These are phyloP conservation scores for Nemapogon koenigi DNA, from an alignment of 2,888 invertebrate species.

Conservation along the genomic window DNA sequence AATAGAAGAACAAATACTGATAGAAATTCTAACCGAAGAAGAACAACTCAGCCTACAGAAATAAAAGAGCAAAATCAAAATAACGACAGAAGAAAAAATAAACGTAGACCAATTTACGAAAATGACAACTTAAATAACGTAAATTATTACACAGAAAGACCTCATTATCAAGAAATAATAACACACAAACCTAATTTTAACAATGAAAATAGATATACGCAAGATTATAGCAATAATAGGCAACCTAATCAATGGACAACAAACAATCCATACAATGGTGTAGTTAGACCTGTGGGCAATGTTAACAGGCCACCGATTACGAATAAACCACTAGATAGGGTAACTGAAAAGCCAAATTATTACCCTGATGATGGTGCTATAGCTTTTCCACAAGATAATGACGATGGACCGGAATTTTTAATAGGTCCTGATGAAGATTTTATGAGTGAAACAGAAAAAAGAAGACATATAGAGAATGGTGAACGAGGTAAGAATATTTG, in stretches of 20 bases:
- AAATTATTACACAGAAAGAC: background rate
- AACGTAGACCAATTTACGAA: slow-evolving; percentile 3
- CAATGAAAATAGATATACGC: slow-evolving; percentile 10
- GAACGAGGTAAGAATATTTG: slow-evolving; percentile 38
- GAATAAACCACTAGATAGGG: slow-evolving; percentile 27
- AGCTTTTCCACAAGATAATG: slow-evolving; percentile 2
- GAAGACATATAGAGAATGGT: slow-evolving; percentile 31
- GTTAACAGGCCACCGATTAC: slow-evolving; percentile 41
- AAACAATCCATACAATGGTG: slow-evolving; percentile 20
- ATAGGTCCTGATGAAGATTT: slow-evolving; percentile 10
- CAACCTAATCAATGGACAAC: slow-evolving; percentile 19
- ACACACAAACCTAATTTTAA: background rate
- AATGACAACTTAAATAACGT: background rate
- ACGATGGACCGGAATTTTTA: slow-evolving; percentile 5
- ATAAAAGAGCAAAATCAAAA: too few species aligned
- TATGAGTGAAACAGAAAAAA: slow-evolving; percentile 26
- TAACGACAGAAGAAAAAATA: background rate
- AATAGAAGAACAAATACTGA: too few species aligned
- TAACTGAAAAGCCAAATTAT: slow-evolving; percentile 16
- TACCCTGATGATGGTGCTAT: slow-evolving; percentile 18
- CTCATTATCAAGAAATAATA: background rate
- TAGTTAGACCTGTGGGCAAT: slow-evolving; percentile 30
- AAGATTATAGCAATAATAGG: background rate
- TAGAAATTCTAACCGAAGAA: too few species aligned
- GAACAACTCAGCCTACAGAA: too few species aligned